Base-by-base conservation (phyloP, 2,797 vertebrate species). In the Sphenodon punctatus region DNA sequence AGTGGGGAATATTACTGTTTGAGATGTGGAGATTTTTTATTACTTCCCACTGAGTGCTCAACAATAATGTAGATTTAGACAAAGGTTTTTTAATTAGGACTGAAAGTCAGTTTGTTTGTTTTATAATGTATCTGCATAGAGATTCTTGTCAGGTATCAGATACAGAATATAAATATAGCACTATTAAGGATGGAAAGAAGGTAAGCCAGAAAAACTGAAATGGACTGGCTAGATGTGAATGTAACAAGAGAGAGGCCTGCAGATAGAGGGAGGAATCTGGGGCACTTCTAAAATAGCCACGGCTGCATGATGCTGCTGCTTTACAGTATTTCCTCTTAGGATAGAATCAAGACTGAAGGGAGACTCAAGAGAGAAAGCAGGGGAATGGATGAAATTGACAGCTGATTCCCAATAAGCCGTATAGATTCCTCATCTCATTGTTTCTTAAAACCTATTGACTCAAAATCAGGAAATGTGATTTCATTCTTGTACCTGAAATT, bases 401-500 rank as follows among this genome's bases (percentile, higher is more conserved):
- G 22, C 34, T 32, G 6, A 32, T 22, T 55, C n/a, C n/a, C n/a
- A n/a, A n/a, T n/a, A n/a, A n/a, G 32, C 36, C 32, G 23, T 30
- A 6, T 53, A 34, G 55, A 11, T 55, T 34, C 58, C 20, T 30
- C 32, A 23, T 36, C 32, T 12, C 20, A 23, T 23, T 58, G 32
- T n/a, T n/a, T 36, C 20, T 23, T 22, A 20, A 58, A 32, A 34
- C 17, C 36, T 36, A 30, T 19, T 51, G 63, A 36, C 38, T 78
- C 39, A 53, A 36, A 38, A 2, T 6, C 5, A 23, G 27, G 43
- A 67, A 60, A 30, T 25, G 20, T 5, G 41, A 27, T 30, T 16
- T 34, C 23, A 61, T 49, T 7, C 38, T 70, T 88, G 70, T 93
- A 99, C 97, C 97, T 98, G 97, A 89, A 98, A 98, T 92, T 98